Evolutionary conservation across 2,888 invertebrate genomes (phyloP).

Genomic region (Troides oblongomaculatus): DNA sequence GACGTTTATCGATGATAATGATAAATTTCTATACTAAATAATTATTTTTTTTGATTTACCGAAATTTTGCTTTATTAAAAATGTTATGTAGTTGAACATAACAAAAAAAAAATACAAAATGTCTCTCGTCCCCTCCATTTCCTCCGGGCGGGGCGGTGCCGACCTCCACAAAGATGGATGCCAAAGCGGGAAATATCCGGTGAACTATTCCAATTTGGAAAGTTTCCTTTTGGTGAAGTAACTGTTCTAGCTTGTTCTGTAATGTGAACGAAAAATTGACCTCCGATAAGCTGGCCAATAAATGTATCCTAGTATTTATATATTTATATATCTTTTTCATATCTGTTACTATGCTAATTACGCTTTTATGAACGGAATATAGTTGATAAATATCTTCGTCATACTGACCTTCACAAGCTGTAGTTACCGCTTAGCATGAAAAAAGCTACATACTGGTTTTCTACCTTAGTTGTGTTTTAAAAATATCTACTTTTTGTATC

Average conservation of each 20-base stretch:
- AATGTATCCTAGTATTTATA: not conserved
- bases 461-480: too few species aligned
- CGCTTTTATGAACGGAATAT: too few species aligned
- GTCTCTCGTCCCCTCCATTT: conserved; percentile 39
- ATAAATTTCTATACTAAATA: not conserved
- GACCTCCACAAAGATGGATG: conserved; percentile 66
- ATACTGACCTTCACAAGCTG: too few species aligned
- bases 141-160: conserved; percentile 37
- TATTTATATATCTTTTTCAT: not conserved
- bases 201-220: conserved; percentile 76
- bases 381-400: too few species aligned
- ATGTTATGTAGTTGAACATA: conserved; percentile 53
- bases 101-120: conserved; percentile 50
- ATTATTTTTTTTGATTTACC: not conserved
- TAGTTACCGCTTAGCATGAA: too few species aligned
- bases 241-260: conserved; percentile 54
- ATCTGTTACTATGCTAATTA: too few species aligned
- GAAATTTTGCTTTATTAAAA: conserved; percentile 47
- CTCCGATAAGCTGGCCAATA: conserved; percentile 1
- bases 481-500: too few species aligned
- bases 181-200: conserved; percentile 63
- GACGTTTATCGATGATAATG: too few species aligned
- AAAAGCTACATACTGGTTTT: too few species aligned
- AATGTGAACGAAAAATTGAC: conserved; percentile 59
- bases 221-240: conserved; percentile 66